Evolutionary conservation across 2,797 vertebrate genomes (phyloP).

Genomic region (Coilia nasus): DNA sequence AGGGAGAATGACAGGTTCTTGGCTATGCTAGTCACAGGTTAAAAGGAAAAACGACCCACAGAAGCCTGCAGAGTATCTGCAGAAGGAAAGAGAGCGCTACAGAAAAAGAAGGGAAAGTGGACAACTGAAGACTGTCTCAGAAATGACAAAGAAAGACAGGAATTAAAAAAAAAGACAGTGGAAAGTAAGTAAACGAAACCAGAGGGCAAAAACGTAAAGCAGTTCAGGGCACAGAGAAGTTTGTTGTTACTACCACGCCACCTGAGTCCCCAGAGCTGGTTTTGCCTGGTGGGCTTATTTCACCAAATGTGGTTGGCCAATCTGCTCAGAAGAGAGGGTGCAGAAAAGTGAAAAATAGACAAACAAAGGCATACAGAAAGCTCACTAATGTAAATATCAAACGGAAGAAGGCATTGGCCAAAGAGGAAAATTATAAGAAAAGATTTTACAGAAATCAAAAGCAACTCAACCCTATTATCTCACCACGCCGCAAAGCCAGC

Average conservation of each 20-base stretch:
- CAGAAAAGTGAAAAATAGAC: constrained; percentile 23
- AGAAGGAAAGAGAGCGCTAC: too few species aligned
- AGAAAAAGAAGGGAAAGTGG: too few species aligned
- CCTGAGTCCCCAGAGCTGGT: constrained; percentile 25
- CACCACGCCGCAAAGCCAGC: not conserved
- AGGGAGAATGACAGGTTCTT: too few species aligned
- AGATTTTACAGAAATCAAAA: constrained; percentile 9
- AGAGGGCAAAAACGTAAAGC: constrained; percentile 11
- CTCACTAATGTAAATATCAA: constrained; percentile 16
- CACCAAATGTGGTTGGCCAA: too few species aligned
- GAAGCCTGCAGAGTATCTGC: too few species aligned
- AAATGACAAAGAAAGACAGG: too few species aligned
- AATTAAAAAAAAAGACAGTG: too few species aligned
- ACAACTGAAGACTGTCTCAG: too few species aligned
- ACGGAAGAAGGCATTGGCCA: constrained; percentile 24
- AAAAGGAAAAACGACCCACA: too few species aligned
- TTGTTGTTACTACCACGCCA: constrained; percentile 10
- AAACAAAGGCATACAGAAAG: constrained; percentile 22
- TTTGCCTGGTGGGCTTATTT: constrained; percentile 3
- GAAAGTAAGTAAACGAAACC: not conserved
- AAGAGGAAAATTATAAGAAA: constrained; percentile 27
- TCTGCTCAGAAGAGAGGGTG: constrained; percentile 9
- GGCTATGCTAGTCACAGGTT: too few species aligned
- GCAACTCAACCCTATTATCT: not conserved
- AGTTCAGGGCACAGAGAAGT: constrained; percentile 8